Base-by-base conservation (phyloP, 2,113 vertebrate species). In the Lontra canadensis region DNA sequence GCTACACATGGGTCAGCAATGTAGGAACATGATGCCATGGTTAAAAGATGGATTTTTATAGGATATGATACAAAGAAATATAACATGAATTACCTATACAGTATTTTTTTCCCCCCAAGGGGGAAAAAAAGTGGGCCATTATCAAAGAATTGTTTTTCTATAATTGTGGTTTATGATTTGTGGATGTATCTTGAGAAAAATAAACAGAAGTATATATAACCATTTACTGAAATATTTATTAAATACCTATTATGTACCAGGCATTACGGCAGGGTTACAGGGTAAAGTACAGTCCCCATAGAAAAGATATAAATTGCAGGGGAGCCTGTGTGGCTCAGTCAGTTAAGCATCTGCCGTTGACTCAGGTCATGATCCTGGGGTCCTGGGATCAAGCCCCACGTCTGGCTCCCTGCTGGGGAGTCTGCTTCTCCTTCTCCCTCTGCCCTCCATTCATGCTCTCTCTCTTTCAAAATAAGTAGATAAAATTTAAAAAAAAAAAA, bases 41-140 rank as follows among this genome's bases (percentile, higher is more conserved):
- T 55, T 84, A 84, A 87, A 94, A 79, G 84, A 52, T 34, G 18
- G 26, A 92, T 96, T 95, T 91, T 86, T 39, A 88, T 86, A 95
- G 34, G 18, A 10, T 61, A 92, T 61, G 89, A 94, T 69, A 86
- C 86, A 88, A 95, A 88, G 67, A 95, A 95, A 82, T 71, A 95
- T 5, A 88, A 82, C 44, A 78, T 14, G 7, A 96, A 79, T 90
- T 71, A 85, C 52, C 49, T 93, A 55, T 17, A 82, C 31, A 82
- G 17, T 65, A 92, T 89, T 94, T 95, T 39, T 65, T 81, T 36
- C 63, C 14, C 26, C 23, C 15, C 23, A 7, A 63, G 63, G 44
- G 71, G 67, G 3, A 12, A 42, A 61, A 78, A 42, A 55, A 93
- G 31, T 18, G 67, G 82, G 17, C n/a, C 29, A 86, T 69, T 91